These are phyloP conservation scores for Drosophila biarmipes DNA, from an alignment of 1,140 invertebrate species.

Conservation along the genomic window DNA sequence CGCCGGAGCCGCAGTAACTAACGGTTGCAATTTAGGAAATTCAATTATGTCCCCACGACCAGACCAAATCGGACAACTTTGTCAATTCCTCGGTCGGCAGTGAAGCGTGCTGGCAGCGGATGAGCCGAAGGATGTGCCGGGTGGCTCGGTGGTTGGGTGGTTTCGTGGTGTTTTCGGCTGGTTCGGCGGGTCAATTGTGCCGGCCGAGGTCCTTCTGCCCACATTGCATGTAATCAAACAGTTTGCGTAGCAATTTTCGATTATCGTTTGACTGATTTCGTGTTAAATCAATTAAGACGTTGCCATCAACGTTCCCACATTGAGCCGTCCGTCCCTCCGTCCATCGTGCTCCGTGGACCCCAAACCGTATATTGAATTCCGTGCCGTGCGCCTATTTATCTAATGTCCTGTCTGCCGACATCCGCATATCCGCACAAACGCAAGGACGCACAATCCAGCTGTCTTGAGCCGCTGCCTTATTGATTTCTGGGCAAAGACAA, in stretches of 20 bases:
- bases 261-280: conserved; percentile 84
- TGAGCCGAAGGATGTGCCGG: conserved; percentile 45
- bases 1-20: conserved; percentile 36
- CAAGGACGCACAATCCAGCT: conserved; percentile 49
- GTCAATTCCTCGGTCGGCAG: conserved; percentile 64
- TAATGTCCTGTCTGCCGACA: conserved; percentile 55
- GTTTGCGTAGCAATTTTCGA: conserved; percentile 83
- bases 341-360: conserved; percentile 5
- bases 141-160: conserved; percentile 12
- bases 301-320: conserved; percentile 54
- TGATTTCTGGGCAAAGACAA: conserved; percentile 45
- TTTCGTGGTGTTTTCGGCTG: conserved; percentile 10
- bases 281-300: conserved; percentile 84
- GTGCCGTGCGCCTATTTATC: conserved; percentile 75
- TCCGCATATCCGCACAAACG: conserved; percentile 11
- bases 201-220: conserved; percentile 23
- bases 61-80: conserved; percentile 54
- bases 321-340: conserved; percentile 33
- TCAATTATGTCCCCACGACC: conserved; percentile 69
- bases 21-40: conserved; percentile 71
- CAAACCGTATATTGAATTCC: conserved; percentile 35
- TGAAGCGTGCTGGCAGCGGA: conserved; percentile 67
- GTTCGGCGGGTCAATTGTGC: conserved; percentile 31
- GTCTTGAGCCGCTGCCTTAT: conserved; percentile 50
- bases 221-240: conserved; percentile 83